These are phyloP conservation scores for Lymantria dispar DNA, from an alignment of 2,888 invertebrate genomes.

Conservation along the genomic window DNA sequence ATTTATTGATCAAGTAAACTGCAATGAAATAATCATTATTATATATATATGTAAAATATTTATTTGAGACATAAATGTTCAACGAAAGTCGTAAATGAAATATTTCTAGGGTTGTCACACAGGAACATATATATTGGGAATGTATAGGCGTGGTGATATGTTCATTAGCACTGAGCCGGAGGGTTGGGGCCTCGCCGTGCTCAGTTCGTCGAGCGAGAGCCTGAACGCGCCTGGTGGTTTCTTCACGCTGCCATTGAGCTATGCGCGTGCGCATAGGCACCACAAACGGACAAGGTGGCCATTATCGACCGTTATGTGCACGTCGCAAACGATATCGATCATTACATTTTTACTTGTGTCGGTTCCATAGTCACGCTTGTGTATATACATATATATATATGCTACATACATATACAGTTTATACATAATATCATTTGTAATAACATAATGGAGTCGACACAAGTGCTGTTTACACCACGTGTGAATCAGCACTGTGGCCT, in stretches of 20 bases:
- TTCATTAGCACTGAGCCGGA: conserved; percentile 63
- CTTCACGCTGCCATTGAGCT: conserved; percentile 88
- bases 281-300: conserved; percentile 91
- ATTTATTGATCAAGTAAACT: too few species aligned
- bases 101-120: too few species aligned
- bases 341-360: conserved; percentile 26
- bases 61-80: too few species aligned
- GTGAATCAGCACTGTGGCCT: conserved; percentile 21
- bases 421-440: too few species aligned
- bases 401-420: too few species aligned
- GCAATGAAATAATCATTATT: too few species aligned
- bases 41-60: too few species aligned
- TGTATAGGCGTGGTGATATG: conserved; percentile 30
- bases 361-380: conserved; percentile 26
- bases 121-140: background rate
- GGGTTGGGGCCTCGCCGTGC: conserved; percentile 62
- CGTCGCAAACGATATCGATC: conserved; percentile 47
- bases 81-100: too few species aligned
- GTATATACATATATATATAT: background rate
- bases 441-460: too few species aligned
- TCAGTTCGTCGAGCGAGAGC: conserved; percentile 85
- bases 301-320: conserved; percentile 63
- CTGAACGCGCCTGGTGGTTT: conserved; percentile 84
- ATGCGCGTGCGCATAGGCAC: conserved; percentile 89
- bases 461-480: conserved; percentile 25